Evolutionary conservation across 2,797 vertebrate genomes (phyloP), one percentile per base, ranked within the genome.

Genomic region (Pelodytes ibericus): DNA sequence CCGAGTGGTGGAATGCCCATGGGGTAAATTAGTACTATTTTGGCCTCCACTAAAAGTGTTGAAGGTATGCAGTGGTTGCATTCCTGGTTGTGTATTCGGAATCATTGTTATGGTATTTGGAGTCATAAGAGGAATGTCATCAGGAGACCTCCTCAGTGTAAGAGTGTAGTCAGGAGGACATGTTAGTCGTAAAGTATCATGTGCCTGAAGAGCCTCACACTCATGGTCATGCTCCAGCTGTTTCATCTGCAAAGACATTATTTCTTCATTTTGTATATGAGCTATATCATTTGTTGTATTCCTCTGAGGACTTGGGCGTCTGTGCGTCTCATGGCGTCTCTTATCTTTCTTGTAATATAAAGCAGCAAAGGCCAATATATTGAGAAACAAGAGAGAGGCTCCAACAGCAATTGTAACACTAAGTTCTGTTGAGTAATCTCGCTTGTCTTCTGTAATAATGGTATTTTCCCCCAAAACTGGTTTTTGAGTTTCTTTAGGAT

Each of bases 331-430:
- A 0, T 96, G 96, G 0, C 96, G 93, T 0, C 96, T 74, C 74
- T 98, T 98, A 89, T 99, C 97, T 77, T 98, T 98, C 86, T 99
- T 99, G 87, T 99, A 99, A 86, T 98, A 98, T 0, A 99, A 87
- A 0, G 96, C 96, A 0, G 96, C 96, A 1, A 99, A 99, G 4
- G 97, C 97, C 36, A 99, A 83, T 84, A 99, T 97, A 84, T 99
- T 99, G 3, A 99, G 91, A 80, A 99, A 99, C 0, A 98, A 92
- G 6, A 99, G 85, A 0, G 96, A 98, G 0, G 96, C 97, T 0
- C 96, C 97, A 3, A 98, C 96, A 0, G 96, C 96, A 3, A 98
- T 97, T 74, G 97, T 98, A 77, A 98, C 96, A 0, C 96, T 98
- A 25, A 98, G 86, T 75, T 99, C 97, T 0, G 96, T 98, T 27